Evolutionary conservation across 2,888 invertebrate genomes (phyloP).

Genomic region (Drosophila parthenogenetica): DNA sequence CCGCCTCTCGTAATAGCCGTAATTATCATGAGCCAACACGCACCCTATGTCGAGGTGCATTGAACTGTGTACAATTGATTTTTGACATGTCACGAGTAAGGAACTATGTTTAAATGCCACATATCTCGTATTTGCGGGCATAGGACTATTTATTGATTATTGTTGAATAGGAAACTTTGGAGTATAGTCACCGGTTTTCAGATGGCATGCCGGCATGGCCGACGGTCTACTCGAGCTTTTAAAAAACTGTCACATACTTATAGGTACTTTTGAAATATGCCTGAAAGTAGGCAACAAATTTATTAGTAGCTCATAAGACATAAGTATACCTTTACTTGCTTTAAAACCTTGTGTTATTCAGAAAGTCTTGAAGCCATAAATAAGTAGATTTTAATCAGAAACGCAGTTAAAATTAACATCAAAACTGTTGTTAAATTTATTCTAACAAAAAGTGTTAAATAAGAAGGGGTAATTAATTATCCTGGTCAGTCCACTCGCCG

Average conservation of each 20-base stretch:
- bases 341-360: too few species aligned
- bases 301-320: too few species aligned
- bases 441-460: neutral
- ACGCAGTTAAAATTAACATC: neutral
- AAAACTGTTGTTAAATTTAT: conserved; percentile 4
- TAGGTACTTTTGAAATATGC: conserved; percentile 1
- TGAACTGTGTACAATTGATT: conserved; percentile 74
- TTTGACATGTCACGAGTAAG: conserved; percentile 49
- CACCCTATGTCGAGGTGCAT: conserved; percentile 67
- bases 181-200: too few species aligned
- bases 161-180: too few species aligned
- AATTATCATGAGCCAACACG: conserved; percentile 73
- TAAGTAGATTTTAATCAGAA: conserved; percentile 5
- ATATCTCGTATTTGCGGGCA: neutral
- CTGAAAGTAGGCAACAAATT: conserved; percentile 11
- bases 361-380: neutral
- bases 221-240: too few species aligned
- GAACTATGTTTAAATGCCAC: conserved; percentile 19
- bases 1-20: conserved; percentile 65
- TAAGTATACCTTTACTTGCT: too few species aligned
- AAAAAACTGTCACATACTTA: conserved; percentile 14
- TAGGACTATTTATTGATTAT: neutral
- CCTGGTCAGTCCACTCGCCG: conserved; percentile 56
- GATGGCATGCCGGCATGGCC: too few species aligned
- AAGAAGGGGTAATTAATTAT: conserved; percentile 19